Percentiles rank a stretch among this genome's conserved stretches.
Conservation (phyloP, 92 coral and sea anemone species). For the Porites lobata region DNA sequence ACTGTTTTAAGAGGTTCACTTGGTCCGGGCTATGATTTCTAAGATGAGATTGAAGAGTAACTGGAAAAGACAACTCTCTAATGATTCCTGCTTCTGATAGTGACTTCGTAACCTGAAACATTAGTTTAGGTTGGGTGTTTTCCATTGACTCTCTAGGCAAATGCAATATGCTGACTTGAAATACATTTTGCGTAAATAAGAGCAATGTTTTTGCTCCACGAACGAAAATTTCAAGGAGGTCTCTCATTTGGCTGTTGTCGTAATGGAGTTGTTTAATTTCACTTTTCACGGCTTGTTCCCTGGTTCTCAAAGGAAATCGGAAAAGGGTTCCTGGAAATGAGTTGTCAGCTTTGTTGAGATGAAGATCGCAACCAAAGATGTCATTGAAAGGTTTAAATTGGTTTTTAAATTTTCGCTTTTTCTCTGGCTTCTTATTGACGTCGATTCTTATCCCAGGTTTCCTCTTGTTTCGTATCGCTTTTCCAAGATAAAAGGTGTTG, state of each 20-base stretch:
- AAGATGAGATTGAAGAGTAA: slow-evolving; percentile 54
- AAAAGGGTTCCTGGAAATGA: slow-evolving; percentile 85
- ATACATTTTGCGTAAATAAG: slow-evolving; percentile 85
- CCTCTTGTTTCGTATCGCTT: too few relatives aligned
- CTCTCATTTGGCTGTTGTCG: slow-evolving; percentile 58
- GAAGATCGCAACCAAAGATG: slow-evolving; percentile 85
- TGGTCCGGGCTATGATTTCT: slow-evolving; percentile 20
- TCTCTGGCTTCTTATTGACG: slow-evolving; percentile 34
- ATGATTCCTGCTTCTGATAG: slow-evolving; percentile 40
- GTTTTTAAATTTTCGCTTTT: slow-evolving; percentile 62
- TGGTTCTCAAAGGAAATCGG: slow-evolving; percentile 88
- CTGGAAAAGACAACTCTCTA: slow-evolving; percentile 31
- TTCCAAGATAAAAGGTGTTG: slow-evolving; percentile 77
- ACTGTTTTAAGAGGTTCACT: slow-evolving; percentile 61
- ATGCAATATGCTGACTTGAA: slow-evolving; percentile 67
- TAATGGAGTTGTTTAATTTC: too few relatives aligned
- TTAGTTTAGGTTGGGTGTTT: slow-evolving; percentile 30
- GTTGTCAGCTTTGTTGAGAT: slow-evolving; percentile 45
- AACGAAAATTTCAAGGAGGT: slow-evolving; percentile 65
- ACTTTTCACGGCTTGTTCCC: slow-evolving; percentile 71
- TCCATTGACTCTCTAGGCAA: slow-evolving; percentile 32
- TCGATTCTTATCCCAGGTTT: neutral
- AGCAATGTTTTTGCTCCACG: slow-evolving; percentile 75
- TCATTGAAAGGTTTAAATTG: slow-evolving; percentile 90
- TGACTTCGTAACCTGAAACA: slow-evolving; percentile 55